phyloP scores from a whole-genome alignment of 2,113 vertebrate species.

The Strix uralensis region DNA sequence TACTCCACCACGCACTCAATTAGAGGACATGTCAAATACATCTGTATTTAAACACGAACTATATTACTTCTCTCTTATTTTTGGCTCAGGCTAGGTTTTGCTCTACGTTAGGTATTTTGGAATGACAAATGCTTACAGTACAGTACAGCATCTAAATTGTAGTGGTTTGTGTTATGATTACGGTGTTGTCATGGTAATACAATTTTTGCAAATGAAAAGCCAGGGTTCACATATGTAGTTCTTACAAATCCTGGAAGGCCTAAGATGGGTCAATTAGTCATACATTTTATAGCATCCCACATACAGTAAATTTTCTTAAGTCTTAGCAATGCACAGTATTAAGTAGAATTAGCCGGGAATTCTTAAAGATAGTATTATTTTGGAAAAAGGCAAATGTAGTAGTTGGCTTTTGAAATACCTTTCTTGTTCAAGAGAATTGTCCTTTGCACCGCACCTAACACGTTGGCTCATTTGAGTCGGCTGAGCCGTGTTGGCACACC shows the following conservation, averaged over 20 bases:
- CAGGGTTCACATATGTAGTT: conserved; percentile 36
- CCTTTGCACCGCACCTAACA: not conserved
- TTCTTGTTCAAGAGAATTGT: not conserved
- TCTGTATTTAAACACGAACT: conserved; percentile 20
- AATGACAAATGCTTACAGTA: not conserved
- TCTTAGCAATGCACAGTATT: not conserved
- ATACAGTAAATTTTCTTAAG: not conserved
- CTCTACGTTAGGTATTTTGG: not conserved
- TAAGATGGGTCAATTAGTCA: conserved; percentile 42
- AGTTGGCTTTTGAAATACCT: not conserved
- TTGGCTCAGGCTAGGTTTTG: conserved; percentile 24
- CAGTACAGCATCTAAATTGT: conserved; percentile 3
- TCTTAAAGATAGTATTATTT: not conserved
- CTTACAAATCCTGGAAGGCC: conserved; percentile 35
- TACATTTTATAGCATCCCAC: conserved; percentile 13
- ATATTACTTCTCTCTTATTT: conserved; percentile 19
- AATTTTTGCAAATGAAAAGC: conserved; percentile 30
- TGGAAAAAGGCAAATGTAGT: not conserved
- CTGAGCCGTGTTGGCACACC: fast-evolving
- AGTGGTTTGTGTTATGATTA: conserved; percentile 41
- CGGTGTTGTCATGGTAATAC: conserved; percentile 26
- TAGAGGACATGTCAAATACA: not conserved
- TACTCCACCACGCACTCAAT: not conserved
- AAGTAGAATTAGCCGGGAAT: not conserved
- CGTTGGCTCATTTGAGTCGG: not conserved